Evolutionary conservation across 2,797 vertebrate genomes (phyloP).

Genomic region (Pantherophis alleghaniensis): DNA sequence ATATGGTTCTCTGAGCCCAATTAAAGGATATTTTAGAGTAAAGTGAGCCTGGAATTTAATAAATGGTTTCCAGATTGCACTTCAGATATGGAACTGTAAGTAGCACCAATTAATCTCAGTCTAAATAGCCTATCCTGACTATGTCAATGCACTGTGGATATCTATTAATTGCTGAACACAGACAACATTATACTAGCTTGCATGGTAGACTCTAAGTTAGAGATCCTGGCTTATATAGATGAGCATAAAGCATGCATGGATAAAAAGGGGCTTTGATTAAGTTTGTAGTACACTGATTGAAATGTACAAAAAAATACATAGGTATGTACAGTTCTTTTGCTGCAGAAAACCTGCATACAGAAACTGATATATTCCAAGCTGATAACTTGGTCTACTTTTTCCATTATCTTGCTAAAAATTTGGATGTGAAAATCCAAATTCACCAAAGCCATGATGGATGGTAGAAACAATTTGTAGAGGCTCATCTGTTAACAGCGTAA

Average conservation of each 20-base stretch:
- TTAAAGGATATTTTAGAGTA: background rate
- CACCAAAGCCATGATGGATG: background rate
- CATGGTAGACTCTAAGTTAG: background rate
- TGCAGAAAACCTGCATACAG: background rate
- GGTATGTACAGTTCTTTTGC: background rate
- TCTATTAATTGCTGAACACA: background rate
- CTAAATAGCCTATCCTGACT: background rate
- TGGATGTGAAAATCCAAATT: background rate
- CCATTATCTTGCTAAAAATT: background rate
- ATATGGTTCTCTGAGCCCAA: background rate
- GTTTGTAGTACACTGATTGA: background rate
- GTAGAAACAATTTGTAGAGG: background rate
- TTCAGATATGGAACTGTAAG: background rate
- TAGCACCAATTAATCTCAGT: background rate
- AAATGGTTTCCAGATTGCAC: background rate
- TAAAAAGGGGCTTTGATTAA: background rate
- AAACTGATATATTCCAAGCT: background rate
- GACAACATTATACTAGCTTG: background rate
- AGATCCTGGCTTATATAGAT: background rate
- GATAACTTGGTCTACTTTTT: background rate
- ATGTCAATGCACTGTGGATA: background rate
- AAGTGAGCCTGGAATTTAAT: background rate
- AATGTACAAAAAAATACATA: background rate
- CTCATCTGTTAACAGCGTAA: background rate
- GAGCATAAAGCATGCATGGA: background rate